These are phyloP conservation scores for Gymnorhina tibicen DNA, from an alignment of 2,113 vertebrate species.

Conservation along the genomic window DNA sequence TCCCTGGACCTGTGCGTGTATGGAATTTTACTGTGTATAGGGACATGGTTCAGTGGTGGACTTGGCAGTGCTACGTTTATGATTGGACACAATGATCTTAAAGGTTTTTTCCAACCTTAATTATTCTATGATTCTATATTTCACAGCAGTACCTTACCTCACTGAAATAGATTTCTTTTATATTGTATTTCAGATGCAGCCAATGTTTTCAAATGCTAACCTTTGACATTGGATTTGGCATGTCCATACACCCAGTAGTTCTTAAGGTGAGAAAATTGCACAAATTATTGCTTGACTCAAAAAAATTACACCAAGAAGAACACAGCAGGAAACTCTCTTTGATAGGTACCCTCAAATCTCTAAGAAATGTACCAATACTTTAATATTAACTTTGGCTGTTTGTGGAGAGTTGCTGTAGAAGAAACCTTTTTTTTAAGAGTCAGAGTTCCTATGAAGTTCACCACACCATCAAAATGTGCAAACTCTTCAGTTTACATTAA, in stretches of 20 bases:
- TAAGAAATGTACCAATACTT: neutral
- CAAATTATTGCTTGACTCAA: neutral
- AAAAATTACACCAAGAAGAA: neutral
- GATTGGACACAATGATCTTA: neutral
- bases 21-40: neutral
- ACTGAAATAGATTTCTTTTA: neutral
- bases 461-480: neutral
- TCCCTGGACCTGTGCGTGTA: neutral
- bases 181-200: conserved; percentile 79
- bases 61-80: neutral
- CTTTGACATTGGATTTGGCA: conserved; percentile 82
- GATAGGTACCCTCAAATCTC: neutral
- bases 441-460: neutral
- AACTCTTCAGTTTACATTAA: neutral
- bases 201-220: conserved; percentile 92
- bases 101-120: neutral
- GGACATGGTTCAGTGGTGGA: neutral
- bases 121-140: neutral
- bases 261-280: conserved; percentile 77
- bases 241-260: conserved; percentile 72
- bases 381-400: neutral
- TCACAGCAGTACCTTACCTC: neutral
- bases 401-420: neutral
- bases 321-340: neutral
- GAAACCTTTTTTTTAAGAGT: neutral